Base-by-base conservation (phyloP, 2,797 vertebrate species). In the Dryobates pubescens region DNA sequence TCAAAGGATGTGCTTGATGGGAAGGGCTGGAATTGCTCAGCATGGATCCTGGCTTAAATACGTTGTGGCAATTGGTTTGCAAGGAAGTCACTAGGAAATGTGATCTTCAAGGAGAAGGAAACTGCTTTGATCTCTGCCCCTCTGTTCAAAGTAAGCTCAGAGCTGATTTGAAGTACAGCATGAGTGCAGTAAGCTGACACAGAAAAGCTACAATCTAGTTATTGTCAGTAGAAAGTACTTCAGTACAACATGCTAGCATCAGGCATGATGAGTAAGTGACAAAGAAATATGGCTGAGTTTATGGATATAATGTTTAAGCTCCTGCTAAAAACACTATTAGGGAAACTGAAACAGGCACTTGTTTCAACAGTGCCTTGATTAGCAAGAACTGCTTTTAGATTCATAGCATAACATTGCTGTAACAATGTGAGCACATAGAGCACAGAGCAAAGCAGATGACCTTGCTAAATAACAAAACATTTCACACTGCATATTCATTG, bases 91-190 rank as follows among this genome's bases (percentile, higher is more conserved):
- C 62, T 86, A 45, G 82, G 93, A 86, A 91, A 90, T 12, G 13
- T 2, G n/a, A 86, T 89, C 88, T 75, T 93, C 62, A 72, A 77
- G 88, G 81, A 90, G 83, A 78, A 67, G 38, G 1, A 2, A 90
- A 47, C 32, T 6, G 7, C 94, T 96, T 92, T 93, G 90, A 94
- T 93, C 59, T 96, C 82, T 58, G 8, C 72, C 57, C 30, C 84
- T 79, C 78, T 78, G 49, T 45, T 71, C 8, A 0, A 22, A 72
- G 59, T 77, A 63, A 92, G 45, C 36, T 92, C 72, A 13, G 84
- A 78, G 84, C 56, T 27, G 58, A 67, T 67, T 90, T 85, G 56
- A 53, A 80, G 78, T 38, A 72, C 86, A 77, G 51, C n/a, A 30
- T 0, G 2, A 91, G 29, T 13, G 3, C 16, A 47, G 13, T 27